Conservation (phyloP, 1,140 invertebrate genomes). For the Leptinotarsa texana region DNA sequence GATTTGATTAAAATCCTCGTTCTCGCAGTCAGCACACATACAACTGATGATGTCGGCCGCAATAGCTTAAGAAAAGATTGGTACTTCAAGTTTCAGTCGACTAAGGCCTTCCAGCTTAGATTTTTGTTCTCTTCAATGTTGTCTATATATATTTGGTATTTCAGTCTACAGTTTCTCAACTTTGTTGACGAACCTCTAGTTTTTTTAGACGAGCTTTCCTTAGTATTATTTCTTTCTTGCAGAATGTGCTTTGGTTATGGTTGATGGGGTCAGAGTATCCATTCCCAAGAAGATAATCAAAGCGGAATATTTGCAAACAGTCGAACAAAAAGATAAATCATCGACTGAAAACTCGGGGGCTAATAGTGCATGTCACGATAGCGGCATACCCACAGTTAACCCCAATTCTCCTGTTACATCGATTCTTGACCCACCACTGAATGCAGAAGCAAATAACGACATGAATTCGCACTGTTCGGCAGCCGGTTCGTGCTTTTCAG, state of each 20-base stretch:
- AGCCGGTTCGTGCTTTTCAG: slow-evolving; percentile 38
- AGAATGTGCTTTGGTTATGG: slow-evolving; percentile 44
- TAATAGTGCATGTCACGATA: background rate
- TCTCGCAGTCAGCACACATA: no score
- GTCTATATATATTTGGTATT: no score
- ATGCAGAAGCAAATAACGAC: slow-evolving; percentile 14
- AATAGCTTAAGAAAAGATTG: no score
- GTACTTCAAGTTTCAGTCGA: no score
- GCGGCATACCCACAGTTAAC: background rate
- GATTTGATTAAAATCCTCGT: no score
- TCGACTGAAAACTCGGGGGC: background rate
- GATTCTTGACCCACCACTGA: background rate
- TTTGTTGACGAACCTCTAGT: no score
- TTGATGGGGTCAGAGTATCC: slow-evolving; percentile 41
- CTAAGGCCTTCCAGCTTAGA: no score
- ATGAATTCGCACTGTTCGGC: slow-evolving; percentile 39
- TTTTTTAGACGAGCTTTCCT: no score
- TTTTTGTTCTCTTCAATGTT: no score
- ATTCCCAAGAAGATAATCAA: slow-evolving; percentile 46
- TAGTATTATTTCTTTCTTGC: background rate
- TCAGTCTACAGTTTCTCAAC: no score
- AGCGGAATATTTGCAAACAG: slow-evolving; percentile 34
- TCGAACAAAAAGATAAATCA: slow-evolving; percentile 23
- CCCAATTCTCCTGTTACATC: background rate
- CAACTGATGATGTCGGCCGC: no score